Conservation (phyloP, 2,888 invertebrate genomes). For the Opisthograptis luteolata region DNA sequence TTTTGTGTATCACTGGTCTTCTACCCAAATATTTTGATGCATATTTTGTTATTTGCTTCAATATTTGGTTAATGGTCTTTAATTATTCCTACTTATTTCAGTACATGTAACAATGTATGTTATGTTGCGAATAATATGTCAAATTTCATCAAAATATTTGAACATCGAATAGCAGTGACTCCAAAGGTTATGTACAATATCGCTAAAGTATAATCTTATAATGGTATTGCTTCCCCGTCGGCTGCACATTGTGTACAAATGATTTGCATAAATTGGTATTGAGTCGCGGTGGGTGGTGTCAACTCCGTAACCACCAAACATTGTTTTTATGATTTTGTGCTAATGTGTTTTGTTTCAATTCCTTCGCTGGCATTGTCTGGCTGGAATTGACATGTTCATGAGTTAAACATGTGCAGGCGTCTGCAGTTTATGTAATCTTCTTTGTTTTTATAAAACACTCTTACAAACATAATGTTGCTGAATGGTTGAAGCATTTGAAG, state of each 20-base stretch:
- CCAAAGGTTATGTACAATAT: constrained; percentile 38
- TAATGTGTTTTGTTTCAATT: constrained; percentile 33
- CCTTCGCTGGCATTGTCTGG: constrained; percentile 20
- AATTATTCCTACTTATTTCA: neutral
- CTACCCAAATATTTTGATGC: neutral
- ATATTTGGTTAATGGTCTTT: neutral
- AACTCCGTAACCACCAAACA: constrained; percentile 29
- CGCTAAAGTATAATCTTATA: constrained; percentile 29
- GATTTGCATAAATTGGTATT: constrained; percentile 59
- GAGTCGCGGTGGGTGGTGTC: constrained; percentile 43
- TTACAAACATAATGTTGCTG: neutral
- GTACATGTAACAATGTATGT: neutral
- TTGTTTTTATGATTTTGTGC: constrained; percentile 40
- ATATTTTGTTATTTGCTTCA: neutral
- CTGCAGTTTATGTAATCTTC: constrained; percentile 16
- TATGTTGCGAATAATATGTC: neutral
- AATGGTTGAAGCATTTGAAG: neutral
- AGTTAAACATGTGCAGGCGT: constrained; percentile 14
- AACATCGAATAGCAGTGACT: constrained; percentile 4
- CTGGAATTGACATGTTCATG: constrained; percentile 13
- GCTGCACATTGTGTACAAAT: constrained; percentile 48
- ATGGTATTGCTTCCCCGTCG: constrained; percentile 41
- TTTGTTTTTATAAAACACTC: too few relatives aligned
- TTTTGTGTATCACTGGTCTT: neutral
- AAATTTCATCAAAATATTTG: neutral